Base-by-base conservation (phyloP, 2,888 invertebrate species). In the Junonia oenone region DNA sequence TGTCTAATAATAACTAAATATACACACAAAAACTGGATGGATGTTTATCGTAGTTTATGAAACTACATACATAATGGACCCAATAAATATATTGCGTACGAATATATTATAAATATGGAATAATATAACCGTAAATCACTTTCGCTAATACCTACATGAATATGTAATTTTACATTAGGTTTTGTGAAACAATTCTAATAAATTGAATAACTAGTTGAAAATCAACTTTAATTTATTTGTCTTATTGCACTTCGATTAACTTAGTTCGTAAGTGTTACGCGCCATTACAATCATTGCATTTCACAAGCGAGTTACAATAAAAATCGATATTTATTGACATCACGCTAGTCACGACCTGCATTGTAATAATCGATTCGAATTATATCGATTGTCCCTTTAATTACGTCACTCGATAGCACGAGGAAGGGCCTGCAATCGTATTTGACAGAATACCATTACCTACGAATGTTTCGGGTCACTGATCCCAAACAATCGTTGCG, bases 391-490 rank as follows among this genome's bases (percentile, higher is more conserved):
- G 51, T 54, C 55, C 53, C 58, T 51, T 43, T 45, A 27, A 55
- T 61, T 52, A 38, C 43, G 31, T 50, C 52, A 50, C 29, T 43
- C 33, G 22, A 49, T 47, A 52, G 35, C 46, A 58, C 58, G 58
- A 60, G 63, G 63, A 64, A 63, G 57, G 51, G 58, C 52, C 43
- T 54, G 56, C 33, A 35, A 46, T 49, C 54, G 55, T 46, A 38
- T 45, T 50, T 61, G 53, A 43, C 49, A 49, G 59, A 55, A 38
- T 38, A 19, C 59, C 53, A 58, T 62, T 57, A 27, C 27, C 27
- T 27, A 58, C 60, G 45, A 59, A 50, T 29, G 62, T 59, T 57
- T 47, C 63, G 66, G 68, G 63, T 69, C 65, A 68, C 50, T 64
- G 62, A 51, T 6, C 49, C 50, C 43, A 60, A 55, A 66, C 67